phyloP scores from a whole-genome alignment of 2,797 vertebrate genomes.

The Gymnodraco acuticeps region DNA sequence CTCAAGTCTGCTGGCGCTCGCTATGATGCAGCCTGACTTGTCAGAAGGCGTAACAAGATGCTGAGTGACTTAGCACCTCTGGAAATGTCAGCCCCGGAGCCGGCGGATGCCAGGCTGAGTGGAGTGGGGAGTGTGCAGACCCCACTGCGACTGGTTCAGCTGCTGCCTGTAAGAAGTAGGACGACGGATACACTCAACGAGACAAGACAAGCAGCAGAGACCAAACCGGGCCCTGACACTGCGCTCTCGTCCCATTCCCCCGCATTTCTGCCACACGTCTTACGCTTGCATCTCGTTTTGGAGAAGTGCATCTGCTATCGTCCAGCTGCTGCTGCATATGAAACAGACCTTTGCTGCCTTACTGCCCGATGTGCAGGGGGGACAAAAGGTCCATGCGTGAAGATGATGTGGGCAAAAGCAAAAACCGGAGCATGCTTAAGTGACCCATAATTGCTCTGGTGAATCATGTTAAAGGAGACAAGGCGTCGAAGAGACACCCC shows the following conservation, averaged over 20 bases:
- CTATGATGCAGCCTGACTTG: slow-evolving; percentile 74
- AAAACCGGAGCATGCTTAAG: slow-evolving; percentile 58
- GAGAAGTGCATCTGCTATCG: slow-evolving; percentile 68
- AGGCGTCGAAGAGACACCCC: slow-evolving; percentile 61
- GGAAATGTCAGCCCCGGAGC: slow-evolving; percentile 85
- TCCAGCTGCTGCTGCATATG: slow-evolving; percentile 67
- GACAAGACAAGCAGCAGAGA: slow-evolving; percentile 66
- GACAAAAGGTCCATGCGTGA: slow-evolving; percentile 30
- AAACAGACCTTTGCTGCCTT: slow-evolving; percentile 54
- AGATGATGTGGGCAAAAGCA: slow-evolving; percentile 48
- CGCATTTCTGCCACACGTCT: slow-evolving; percentile 62
- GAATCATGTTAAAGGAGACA: slow-evolving; percentile 66
- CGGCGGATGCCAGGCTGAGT: slow-evolving; percentile 66
- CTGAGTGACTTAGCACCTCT: slow-evolving; percentile 87
- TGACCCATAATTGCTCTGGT: slow-evolving; percentile 66
- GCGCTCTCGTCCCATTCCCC: slow-evolving; percentile 42
- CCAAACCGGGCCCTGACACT: slow-evolving; percentile 9
- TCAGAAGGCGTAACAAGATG: slow-evolving; percentile 85
- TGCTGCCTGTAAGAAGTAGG: slow-evolving; percentile 70
- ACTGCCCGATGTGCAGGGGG: slow-evolving; percentile 59
- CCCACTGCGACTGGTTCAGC: slow-evolving; percentile 70
- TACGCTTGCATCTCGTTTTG: slow-evolving; percentile 46
- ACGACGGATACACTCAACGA: slow-evolving; percentile 42
- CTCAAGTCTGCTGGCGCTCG: slow-evolving; percentile 68
- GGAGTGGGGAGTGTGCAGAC: slow-evolving; percentile 57